Evolutionary conservation across 2,797 vertebrate genomes (phyloP), one percentile per base, ranked within the genome.

Genomic region (Salmo trutta): DNA sequence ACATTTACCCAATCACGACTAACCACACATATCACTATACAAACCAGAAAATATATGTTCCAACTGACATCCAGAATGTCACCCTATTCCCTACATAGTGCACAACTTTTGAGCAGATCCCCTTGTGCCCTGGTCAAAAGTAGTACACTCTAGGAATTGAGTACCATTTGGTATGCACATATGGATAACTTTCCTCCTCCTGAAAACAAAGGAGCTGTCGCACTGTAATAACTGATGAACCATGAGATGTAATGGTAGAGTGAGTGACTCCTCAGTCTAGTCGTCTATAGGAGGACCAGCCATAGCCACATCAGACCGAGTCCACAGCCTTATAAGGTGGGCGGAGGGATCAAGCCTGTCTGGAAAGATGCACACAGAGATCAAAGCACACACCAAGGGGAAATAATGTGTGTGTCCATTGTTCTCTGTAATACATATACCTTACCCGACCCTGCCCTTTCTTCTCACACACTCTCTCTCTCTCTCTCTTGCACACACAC

Each of bases 191-290:
- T 24, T 19, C 33, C 41, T 41, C 33, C 33, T 33, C 56, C 73
- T 41, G 72, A 62, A 33, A 62, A 74, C 72, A 74, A 62, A 74
- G 72, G 29, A 19, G 16, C 29, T 21, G 54, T 47, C 41, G 12
- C 41, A 47, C 41, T 12, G 10, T 12, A 14, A 47, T 47, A 47
- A 47, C 41, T 47, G 41, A 47, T 12, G 41, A 47, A 47, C 41
- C 41, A 47, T 47, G 41, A 47, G 41, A 47, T 47, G 41, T 47
- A 41, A 41, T 8, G 36, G 36, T 41, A 12, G 41, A 47, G 41
- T 47, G 41, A 47, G 41, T 47, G 10, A 47, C 10, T 47, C 41
- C 10, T 14, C 41, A 47, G 41, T 47, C 10, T 14, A 47, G 41
- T 47, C 41, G 41, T 47, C 41, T 47, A 47, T 47, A 12, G 41